Percentiles rank a stretch among this genome's conserved stretches.
These are phyloP conservation scores for Drosophila sucinea DNA, from an alignment of 1,140 invertebrate genomes.

Conservation along the genomic window DNA sequence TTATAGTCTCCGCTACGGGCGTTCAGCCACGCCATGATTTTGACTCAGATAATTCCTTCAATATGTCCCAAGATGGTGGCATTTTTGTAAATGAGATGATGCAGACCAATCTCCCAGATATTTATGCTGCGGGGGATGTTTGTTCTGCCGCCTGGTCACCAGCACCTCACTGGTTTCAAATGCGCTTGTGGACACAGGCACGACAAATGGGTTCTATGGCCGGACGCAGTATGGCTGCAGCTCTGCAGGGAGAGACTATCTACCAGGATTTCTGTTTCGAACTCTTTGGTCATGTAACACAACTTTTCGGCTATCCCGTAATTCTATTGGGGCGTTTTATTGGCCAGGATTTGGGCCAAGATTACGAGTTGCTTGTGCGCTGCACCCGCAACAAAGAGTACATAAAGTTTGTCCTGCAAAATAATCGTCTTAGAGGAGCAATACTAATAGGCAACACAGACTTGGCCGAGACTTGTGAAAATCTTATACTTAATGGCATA, in stretches of 20 bases:
- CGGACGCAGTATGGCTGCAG: constrained; percentile 93
- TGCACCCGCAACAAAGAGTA: constrained; percentile 94
- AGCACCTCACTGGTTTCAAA: constrained; percentile 96
- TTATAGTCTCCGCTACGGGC: constrained; percentile 97
- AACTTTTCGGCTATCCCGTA: constrained; percentile 97
- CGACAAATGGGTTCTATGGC: constrained; percentile 98
- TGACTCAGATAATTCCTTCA: constrained; percentile 85
- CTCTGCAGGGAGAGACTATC: constrained; percentile 86
- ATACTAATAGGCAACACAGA: constrained; percentile 98
- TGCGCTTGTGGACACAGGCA: constrained; percentile 99
- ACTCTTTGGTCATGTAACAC: constrained; percentile 97
- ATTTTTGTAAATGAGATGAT: constrained; percentile 94
- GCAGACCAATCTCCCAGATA: constrained; percentile 89
- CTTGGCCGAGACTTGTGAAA: constrained; percentile 99
- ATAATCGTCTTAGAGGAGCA: constrained; percentile 95
- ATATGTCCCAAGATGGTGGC: constrained; percentile 88
- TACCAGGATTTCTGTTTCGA: constrained; percentile 98
- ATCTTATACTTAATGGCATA: constrained; percentile 97
- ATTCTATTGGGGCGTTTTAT: constrained; percentile 97
- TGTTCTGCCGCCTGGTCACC: constrained; percentile 91
- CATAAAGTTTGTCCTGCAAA: constrained; percentile 94
- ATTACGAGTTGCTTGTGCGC: constrained; percentile 95
- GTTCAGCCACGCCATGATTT: constrained; percentile 90
- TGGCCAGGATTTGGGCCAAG: constrained; percentile 92
- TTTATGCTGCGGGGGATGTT: constrained; percentile 98